Evolutionary conservation across 2,888 invertebrate genomes (phyloP).

Genomic region (Salpingus planirostris): DNA sequence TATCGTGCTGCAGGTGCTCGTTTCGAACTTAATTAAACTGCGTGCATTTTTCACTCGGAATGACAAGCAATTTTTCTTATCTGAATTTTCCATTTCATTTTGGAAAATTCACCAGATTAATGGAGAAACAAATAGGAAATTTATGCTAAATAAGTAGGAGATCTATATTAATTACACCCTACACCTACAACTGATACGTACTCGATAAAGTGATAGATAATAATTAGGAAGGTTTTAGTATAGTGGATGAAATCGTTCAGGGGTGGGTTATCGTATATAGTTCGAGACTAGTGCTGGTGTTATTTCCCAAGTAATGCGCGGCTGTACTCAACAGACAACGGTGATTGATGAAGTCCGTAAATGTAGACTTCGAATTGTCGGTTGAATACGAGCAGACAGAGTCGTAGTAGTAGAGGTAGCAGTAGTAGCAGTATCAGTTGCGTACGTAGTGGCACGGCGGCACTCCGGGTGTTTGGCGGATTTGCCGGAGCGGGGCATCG

Average conservation of each 20-base stretch:
- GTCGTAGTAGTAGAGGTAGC: too few relatives aligned
- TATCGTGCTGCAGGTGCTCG: conserved; percentile 17
- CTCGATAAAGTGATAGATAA: conserved; percentile 10
- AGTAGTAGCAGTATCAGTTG: too few relatives aligned
- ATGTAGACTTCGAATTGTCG: conserved; percentile 30
- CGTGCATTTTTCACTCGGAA: conserved; percentile 18
- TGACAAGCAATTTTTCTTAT: conserved; percentile 20
- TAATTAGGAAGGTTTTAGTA: conserved; percentile 10
- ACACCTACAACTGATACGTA: too few relatives aligned
- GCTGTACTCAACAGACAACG: conserved; percentile 30
- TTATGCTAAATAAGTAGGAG: too few relatives aligned
- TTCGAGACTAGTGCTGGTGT: too few relatives aligned
- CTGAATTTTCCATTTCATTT: conserved; percentile 14
- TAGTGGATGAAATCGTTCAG: conserved; percentile 5
- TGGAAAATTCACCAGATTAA: conserved; percentile 5
- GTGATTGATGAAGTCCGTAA: conserved; percentile 33
- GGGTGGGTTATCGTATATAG: too few relatives aligned
- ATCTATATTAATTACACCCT: too few relatives aligned
- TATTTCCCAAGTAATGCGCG: conserved; percentile 29
- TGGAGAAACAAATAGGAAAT: conserved; percentile 4
- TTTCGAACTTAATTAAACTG: conserved; percentile 17
- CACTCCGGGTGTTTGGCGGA: too few relatives aligned
- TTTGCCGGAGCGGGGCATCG: too few relatives aligned
- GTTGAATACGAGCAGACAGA: conserved; percentile 19
- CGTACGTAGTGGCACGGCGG: too few relatives aligned